Base-by-base conservation (phyloP, 2,888 invertebrate genomes). In the Meta bourneti region DNA sequence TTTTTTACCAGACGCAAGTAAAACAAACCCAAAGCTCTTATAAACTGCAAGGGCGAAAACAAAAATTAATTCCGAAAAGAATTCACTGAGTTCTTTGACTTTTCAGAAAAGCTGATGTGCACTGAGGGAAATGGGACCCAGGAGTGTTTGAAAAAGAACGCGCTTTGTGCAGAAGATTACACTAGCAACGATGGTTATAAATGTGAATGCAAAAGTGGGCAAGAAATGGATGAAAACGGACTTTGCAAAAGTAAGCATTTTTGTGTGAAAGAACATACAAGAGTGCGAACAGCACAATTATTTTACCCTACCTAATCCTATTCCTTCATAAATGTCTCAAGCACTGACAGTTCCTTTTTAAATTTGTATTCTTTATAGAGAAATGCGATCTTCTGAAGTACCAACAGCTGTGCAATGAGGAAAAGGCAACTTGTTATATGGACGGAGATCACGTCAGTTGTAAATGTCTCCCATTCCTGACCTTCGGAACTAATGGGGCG, bases 101-200 rank as follows among this genome's bases (percentile, higher is more conserved):
- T 51, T 20, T 13, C n/a, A 90, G 90, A 20, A 80, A 90, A 74
- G 69, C 7, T 74, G 0, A 90, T 90, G 90, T 90, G 90, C 54
- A 81, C 61, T 8, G 90, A 90, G 75, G 90, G 81, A 19, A 69
- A 13, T 7, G 85, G 80, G 2, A n/a, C 6, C 6, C 13, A 85
- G 13, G 19, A 9, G 0, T 90, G 90, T 19, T 20, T 74, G 5
- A 52, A 69, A 13, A 20, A 20, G 48, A 78, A 78, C 20, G 90
- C 80, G 7, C 1, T n/a, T 6, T 90, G 90, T 13, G 69, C 80
- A 16, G 90, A 90, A 19, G 85, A 90, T 52, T 71, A 54, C 7
- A n/a, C 52, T 9, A 8, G n/a, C 6, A 7, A 20, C 16, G 61
- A 70, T 0, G 90, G 90, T n/a, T 90, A 69, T 19, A 69, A 16